Percentiles rank a stretch among this genome's conserved stretches.
Evolutionary conservation across 2,113 vertebrate species (phyloP).

Genomic region (Sebastes schlegelii): DNA sequence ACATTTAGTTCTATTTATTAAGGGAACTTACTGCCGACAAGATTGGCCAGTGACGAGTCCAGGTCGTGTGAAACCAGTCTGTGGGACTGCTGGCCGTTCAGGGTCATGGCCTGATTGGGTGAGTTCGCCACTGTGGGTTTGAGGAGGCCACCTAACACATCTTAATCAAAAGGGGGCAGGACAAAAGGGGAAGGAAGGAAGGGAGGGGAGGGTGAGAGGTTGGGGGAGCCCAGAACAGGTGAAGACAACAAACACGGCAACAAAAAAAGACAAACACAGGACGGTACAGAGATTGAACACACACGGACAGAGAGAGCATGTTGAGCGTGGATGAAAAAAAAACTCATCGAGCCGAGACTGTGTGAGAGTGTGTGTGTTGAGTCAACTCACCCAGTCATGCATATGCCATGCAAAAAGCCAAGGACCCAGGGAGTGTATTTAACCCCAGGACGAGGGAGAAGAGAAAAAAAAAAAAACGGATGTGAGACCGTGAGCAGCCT

Average conservation of each 20-base stretch:
- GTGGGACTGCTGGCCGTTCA: constrained; percentile 86
- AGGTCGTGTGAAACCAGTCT: constrained; percentile 94
- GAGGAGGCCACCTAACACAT: constrained; percentile 93
- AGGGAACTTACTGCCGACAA: constrained; percentile 93
- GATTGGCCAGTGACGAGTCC: constrained; percentile 96
- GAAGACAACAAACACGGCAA: constrained; percentile 43
- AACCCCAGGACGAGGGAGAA: constrained; percentile 48
- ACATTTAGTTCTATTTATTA: neutral
- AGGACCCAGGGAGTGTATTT: constrained; percentile 64
- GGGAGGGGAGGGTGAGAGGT: constrained; percentile 34
- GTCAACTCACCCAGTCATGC: constrained; percentile 85
- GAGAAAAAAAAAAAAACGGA: constrained; percentile 44
- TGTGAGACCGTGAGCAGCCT: constrained; percentile 55
- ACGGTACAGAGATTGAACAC: neutral
- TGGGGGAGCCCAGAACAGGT: constrained; percentile 27
- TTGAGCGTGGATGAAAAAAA: constrained; percentile 55
- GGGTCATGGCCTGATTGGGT: constrained; percentile 89
- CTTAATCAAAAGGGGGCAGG: constrained; percentile 77
- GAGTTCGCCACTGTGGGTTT: constrained; percentile 95
- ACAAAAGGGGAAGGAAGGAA: constrained; percentile 31
- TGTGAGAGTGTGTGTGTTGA: constrained; percentile 53
- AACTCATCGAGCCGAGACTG: constrained; percentile 22
- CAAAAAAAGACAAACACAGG: constrained; percentile 26
- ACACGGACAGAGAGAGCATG: constrained; percentile 41
- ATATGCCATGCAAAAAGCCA: constrained; percentile 84